These are phyloP conservation scores for Indicator maculatus DNA, from an alignment of 2,113 vertebrate genomes.

Conservation along the genomic window DNA sequence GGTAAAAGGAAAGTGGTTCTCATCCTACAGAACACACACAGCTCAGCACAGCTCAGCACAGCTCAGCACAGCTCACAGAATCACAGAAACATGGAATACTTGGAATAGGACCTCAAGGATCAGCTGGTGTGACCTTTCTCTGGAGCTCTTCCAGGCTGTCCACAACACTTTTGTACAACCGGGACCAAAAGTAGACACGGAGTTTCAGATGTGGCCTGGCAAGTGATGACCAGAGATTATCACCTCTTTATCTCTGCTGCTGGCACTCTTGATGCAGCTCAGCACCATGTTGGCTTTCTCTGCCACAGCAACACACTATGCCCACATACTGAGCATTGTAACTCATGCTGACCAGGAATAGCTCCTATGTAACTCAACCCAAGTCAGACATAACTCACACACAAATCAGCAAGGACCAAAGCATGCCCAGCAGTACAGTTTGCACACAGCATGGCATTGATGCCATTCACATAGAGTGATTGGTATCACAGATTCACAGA, in stretches of 20 bases:
- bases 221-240: neutral
- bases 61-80: neutral
- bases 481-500: neutral
- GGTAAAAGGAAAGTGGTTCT: neutral
- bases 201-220: neutral
- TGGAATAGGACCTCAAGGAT: neutral
- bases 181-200: neutral
- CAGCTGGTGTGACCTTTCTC: neutral
- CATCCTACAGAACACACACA: rapidly evolving
- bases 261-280: neutral
- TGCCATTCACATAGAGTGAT: rapidly evolving
- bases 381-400: no score
- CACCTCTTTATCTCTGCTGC: neutral
- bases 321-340: neutral
- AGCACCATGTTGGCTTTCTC: neutral
- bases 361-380: neutral
- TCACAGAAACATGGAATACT: neutral
- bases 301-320: neutral
- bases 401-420: neutral
- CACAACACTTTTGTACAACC: neutral
- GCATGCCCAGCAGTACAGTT: neutral
- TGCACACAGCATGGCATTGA: rapidly evolving
- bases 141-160: neutral
- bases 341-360: rapidly evolving
- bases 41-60: neutral